These are phyloP conservation scores for Oncorhynchus keta DNA, from an alignment of 2,113 vertebrate genomes.

Conservation along the genomic window DNA sequence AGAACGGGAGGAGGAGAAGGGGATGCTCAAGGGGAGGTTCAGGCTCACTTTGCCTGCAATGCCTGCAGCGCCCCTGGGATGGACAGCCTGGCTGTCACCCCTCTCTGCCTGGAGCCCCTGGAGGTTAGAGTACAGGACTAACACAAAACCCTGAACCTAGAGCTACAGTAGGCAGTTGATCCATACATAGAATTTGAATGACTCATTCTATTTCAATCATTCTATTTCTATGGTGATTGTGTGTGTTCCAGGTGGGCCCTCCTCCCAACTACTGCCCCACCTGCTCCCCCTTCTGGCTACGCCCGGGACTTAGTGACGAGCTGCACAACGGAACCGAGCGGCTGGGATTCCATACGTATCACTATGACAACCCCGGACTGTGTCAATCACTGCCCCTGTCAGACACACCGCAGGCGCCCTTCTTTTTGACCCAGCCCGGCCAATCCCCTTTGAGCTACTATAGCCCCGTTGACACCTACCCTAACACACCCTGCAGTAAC, in stretches of 20 bases:
- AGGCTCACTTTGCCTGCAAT: slow-evolving; percentile 81
- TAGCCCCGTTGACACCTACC: slow-evolving; percentile 72
- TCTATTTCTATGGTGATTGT: too few relatives aligned
- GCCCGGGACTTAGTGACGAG: slow-evolving; percentile 73
- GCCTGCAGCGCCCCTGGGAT: slow-evolving; percentile 82
- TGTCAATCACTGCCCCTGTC: slow-evolving; percentile 69
- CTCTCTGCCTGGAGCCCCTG: slow-evolving; percentile 61
- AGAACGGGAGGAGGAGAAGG: too few relatives aligned
- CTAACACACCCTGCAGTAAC: slow-evolving; percentile 58
- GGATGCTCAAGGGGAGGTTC: slow-evolving; percentile 21
- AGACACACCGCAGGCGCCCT: slow-evolving; percentile 61
- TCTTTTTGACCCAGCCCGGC: too few relatives aligned
- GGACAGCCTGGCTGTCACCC: slow-evolving; percentile 75
- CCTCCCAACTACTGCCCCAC: slow-evolving; percentile 73
- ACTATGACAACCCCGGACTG: slow-evolving; percentile 81
- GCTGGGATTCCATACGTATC: slow-evolving; percentile 77
- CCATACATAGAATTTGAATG: too few relatives aligned
- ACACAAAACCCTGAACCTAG: too few relatives aligned
- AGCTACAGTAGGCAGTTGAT: too few relatives aligned
- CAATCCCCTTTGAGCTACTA: slow-evolving; percentile 76
- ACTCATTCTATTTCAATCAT: too few relatives aligned
- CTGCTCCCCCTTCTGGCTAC: slow-evolving; percentile 84
- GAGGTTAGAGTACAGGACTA: slow-evolving; percentile 51
- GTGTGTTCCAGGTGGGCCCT: slow-evolving; percentile 3
- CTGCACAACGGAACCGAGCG: slow-evolving; percentile 87